phyloP scores from a whole-genome alignment of 2,797 vertebrate species.

The Myotis vivesi region DNA sequence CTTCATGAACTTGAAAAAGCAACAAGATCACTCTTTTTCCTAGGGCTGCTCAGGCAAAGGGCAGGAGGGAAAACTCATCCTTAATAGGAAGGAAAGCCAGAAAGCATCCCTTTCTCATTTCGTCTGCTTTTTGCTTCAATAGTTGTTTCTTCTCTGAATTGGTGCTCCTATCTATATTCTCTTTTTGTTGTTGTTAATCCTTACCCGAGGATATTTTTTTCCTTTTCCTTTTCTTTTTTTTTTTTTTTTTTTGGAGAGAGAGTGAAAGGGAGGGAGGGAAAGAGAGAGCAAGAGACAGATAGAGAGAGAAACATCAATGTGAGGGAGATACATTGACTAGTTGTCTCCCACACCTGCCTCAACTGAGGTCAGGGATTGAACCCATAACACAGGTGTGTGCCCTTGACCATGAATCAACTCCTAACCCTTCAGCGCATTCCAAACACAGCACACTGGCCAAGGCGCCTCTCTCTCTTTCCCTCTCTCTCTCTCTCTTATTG shows the following conservation, averaged over 20 bases:
- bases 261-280: background rate
- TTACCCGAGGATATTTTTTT: background rate
- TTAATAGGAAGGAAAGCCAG: background rate
- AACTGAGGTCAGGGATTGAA: too few species aligned
- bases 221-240: too few species aligned
- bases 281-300: too few species aligned
- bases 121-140: background rate
- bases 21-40: background rate
- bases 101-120: background rate
- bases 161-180: background rate
- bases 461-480: too few species aligned
- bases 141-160: background rate
- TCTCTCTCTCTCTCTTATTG: too few species aligned
- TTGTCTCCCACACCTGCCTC: too few species aligned
- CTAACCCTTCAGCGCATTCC: too few species aligned
- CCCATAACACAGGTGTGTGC: too few species aligned
- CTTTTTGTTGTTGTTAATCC: background rate
- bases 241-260: background rate
- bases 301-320: too few species aligned
- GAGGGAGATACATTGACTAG: too few species aligned
- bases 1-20: background rate
- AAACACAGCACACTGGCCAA: too few species aligned
- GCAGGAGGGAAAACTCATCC: background rate
- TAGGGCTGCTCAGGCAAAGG: background rate
- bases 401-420: too few species aligned